phyloP scores from a whole-genome alignment of 2,888 invertebrate species.

The Agrochola lota region DNA sequence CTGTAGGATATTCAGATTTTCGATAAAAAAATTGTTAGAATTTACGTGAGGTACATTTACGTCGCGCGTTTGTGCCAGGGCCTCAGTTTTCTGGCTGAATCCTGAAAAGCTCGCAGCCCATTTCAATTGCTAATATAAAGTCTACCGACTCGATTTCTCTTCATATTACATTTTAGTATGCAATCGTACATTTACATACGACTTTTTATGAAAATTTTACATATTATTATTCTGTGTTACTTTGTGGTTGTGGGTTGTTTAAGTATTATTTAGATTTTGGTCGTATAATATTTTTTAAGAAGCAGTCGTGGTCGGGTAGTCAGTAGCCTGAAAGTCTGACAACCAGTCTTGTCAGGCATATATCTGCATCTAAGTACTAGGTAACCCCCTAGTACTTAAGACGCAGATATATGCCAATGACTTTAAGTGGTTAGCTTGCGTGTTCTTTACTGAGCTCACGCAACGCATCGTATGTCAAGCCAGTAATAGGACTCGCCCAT shows the following conservation, averaged over 20 bases:
- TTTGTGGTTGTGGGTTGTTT: neutral
- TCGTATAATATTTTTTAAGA: neutral
- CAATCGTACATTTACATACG: conserved; percentile 68
- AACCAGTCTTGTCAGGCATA: too few relatives aligned
- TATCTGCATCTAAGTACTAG: too few relatives aligned
- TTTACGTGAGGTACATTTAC: neutral
- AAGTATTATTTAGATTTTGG: neutral
- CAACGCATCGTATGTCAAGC: too few relatives aligned
- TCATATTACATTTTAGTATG: conserved; percentile 71
- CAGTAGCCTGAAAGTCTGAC: too few relatives aligned
- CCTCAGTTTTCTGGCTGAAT: conserved; percentile 43
- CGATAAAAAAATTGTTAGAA: neutral
- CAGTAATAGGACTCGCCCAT: too few relatives aligned
- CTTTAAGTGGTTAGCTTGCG: too few relatives aligned
- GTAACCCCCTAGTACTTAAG: too few relatives aligned
- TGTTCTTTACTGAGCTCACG: too few relatives aligned
- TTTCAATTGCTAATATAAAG: conserved; percentile 76
- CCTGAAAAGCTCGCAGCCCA: conserved; percentile 61
- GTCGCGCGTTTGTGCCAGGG: neutral
- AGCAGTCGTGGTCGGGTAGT: too few relatives aligned
- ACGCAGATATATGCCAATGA: too few relatives aligned
- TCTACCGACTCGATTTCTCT: conserved; percentile 58
- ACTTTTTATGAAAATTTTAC: conserved; percentile 57
- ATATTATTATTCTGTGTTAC: conserved; percentile 1
- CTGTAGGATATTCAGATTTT: neutral